Conservation (phyloP, 2,113 vertebrate genomes). For the Alligator mississippiensis region DNA sequence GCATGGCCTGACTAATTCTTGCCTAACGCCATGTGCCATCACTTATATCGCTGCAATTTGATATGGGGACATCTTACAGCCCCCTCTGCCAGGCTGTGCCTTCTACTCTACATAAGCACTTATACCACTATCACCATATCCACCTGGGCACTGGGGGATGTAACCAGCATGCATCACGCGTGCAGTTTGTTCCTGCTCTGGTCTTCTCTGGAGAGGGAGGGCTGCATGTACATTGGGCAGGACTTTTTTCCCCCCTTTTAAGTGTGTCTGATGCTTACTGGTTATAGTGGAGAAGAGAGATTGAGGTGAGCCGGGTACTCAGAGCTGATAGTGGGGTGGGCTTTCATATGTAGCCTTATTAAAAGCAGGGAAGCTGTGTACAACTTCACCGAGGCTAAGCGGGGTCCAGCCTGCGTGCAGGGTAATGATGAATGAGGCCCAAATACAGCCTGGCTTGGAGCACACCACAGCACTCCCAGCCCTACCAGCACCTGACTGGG, state of each 20-base stretch:
- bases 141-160: not conserved
- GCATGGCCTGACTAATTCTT: constrained; percentile 24
- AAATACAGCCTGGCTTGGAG: not conserved
- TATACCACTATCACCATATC: not conserved
- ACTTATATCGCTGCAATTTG: not conserved
- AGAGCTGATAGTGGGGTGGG: not conserved
- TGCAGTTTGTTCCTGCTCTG: not conserved
- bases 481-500: not conserved
- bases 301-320: not conserved
- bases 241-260: not conserved
- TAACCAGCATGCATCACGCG: rapidly evolving
- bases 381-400: rapidly evolving
- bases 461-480: not conserved
- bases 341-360: not conserved
- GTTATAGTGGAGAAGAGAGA: rapidly evolving
- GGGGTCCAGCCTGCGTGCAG: rapidly evolving
- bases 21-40: constrained; percentile 22
- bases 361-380: rapidly evolving
- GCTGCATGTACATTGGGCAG: not conserved
- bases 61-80: not conserved
- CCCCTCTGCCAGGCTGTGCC: not conserved
- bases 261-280: rapidly evolving
- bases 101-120: not conserved
- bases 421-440: rapidly evolving
- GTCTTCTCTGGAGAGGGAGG: rapidly evolving